Conservation (phyloP, 2,113 vertebrate genomes). For the Trochalopteron elliotii region DNA sequence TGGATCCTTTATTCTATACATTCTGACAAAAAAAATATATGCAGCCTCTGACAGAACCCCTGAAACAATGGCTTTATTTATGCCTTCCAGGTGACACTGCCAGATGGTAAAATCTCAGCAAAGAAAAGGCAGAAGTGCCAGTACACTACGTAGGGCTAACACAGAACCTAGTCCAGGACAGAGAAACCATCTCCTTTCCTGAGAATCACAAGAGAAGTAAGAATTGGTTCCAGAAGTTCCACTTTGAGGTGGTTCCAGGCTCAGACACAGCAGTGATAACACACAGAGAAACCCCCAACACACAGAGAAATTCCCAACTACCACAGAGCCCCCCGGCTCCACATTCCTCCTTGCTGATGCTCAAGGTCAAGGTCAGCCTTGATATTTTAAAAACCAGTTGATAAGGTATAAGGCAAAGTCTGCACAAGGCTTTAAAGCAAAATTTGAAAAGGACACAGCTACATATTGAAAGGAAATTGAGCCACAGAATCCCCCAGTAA, state of each 20-base stretch:
- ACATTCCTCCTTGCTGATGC: not conserved
- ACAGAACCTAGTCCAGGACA: not conserved
- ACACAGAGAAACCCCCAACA: not conserved
- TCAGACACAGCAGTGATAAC: not conserved
- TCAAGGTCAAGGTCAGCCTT: not conserved
- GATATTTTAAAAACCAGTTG: not conserved
- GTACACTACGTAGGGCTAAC: not conserved
- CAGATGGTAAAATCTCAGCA: conserved; percentile 7
- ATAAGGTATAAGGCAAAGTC: not conserved
- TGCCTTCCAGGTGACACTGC: conserved; percentile 31
- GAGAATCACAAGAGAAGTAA: not conserved
- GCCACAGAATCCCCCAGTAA: conserved; percentile 35
- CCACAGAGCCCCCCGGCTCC: not conserved
- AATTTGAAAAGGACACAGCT: not conserved
- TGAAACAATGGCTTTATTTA: conserved; percentile 42
- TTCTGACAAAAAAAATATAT: conserved; percentile 19
- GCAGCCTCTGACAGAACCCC: not conserved
- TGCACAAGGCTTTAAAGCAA: not conserved
- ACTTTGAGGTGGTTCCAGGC: not conserved
- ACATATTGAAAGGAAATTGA: conserved; percentile 57
- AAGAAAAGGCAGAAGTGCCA: not conserved
- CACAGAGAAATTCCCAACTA: not conserved
- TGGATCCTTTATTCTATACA: not conserved
- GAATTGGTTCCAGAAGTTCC: not conserved
- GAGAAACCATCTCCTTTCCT: not conserved